Conservation (phyloP, 2,113 vertebrate species). For the Bagarius yarrelli region DNA sequence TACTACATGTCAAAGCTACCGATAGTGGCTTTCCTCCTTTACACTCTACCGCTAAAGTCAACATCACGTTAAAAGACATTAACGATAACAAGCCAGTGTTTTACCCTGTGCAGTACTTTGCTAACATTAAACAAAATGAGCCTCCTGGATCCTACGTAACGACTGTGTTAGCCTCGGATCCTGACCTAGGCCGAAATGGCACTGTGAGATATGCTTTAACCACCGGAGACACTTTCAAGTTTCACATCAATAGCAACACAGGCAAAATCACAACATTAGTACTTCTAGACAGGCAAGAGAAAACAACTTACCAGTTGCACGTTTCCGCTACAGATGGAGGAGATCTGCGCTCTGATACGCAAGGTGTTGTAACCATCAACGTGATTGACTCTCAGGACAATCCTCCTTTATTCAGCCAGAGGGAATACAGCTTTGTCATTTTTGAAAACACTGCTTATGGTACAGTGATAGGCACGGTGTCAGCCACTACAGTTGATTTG, state of each 20-base stretch:
- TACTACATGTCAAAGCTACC: constrained; percentile 79
- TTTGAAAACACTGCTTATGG: constrained; percentile 90
- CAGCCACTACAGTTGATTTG: constrained; percentile 87
- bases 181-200: constrained; percentile 87
- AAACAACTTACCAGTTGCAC: constrained; percentile 89
- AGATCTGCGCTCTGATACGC: constrained; percentile 80
- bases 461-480: constrained; percentile 86
- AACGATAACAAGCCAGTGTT: constrained; percentile 96
- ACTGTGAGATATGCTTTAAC: constrained; percentile 88
- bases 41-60: constrained; percentile 77
- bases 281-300: constrained; percentile 90
- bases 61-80: constrained; percentile 84
- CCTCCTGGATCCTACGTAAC: constrained; percentile 84
- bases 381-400: constrained; percentile 95
- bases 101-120: constrained; percentile 94
- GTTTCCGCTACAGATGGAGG: constrained; percentile 87
- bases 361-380: constrained; percentile 90
- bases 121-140: constrained; percentile 93
- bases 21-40: constrained; percentile 85
- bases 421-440: constrained; percentile 89
- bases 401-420: constrained; percentile 88
- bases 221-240: constrained; percentile 85
- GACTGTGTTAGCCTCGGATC: constrained; percentile 85
- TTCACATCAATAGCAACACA: constrained; percentile 83
- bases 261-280: constrained; percentile 86